Percentiles rank a stretch among this genome's conserved stretches.
These are phyloP conservation scores for Trachops cirrhosus DNA, from an alignment of 2,797 vertebrate species.

Conservation along the genomic window DNA sequence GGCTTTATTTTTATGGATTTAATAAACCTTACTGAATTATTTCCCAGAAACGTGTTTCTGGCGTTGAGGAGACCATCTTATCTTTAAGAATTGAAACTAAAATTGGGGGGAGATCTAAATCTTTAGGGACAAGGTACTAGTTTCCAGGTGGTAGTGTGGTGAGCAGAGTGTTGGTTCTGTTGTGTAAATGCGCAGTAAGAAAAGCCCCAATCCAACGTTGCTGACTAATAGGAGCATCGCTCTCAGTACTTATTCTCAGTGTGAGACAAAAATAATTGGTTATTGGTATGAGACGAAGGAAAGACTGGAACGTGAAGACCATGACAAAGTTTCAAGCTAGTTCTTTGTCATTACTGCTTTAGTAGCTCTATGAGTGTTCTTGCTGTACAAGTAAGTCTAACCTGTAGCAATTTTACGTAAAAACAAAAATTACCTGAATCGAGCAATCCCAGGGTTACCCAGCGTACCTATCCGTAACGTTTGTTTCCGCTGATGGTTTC, in stretches of 20 bases:
- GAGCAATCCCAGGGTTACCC: not conserved
- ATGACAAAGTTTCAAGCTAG: not conserved
- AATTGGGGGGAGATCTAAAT: not conserved
- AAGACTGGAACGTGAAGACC: not conserved
- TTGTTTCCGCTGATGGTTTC: slow-evolving; percentile 33
- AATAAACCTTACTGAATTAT: not conserved
- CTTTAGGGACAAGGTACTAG: not conserved
- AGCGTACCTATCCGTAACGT: not conserved
- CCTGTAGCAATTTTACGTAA: not conserved
- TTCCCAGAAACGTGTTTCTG: not conserved
- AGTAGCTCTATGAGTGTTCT: not conserved
- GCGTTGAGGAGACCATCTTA: not conserved
- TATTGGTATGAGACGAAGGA: not conserved
- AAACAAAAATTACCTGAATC: slow-evolving; percentile 12
- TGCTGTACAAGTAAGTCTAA: not conserved
- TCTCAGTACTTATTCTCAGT: not conserved
- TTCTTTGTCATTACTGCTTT: not conserved
- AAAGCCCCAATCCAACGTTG: not conserved
- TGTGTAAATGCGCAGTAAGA: not conserved
- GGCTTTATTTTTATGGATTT: not conserved
- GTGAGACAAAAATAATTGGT: not conserved
- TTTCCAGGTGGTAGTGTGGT: not conserved
- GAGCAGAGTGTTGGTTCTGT: not conserved
- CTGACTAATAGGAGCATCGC: not conserved
- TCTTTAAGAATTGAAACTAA: slow-evolving; percentile 20